These are phyloP conservation scores for Xestoiulus laeticollis DNA, from an alignment of 2,888 invertebrate species.

Conservation along the genomic window DNA sequence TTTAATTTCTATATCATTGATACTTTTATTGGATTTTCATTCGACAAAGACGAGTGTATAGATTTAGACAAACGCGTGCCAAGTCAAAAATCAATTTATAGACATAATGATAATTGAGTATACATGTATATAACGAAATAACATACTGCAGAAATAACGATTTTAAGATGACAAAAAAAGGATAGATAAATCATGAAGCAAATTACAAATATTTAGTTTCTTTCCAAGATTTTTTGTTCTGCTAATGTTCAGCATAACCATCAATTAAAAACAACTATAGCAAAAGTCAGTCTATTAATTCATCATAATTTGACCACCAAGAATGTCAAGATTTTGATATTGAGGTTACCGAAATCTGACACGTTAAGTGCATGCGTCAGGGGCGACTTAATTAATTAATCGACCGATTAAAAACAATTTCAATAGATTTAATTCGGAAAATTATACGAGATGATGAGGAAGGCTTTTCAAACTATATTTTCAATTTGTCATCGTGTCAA, in stretches of 20 bases:
- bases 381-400: not conserved
- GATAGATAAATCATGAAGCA: too few relatives aligned
- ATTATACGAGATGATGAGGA: not conserved
- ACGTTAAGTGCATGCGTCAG: not conserved
- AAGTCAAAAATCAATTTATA: too few relatives aligned
- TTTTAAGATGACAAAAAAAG: too few relatives aligned
- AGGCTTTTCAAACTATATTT: not conserved
- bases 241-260: too few relatives aligned
- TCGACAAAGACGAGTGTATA: not conserved
- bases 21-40: not conserved
- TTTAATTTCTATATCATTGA: not conserved
- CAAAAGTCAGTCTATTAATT: not conserved
- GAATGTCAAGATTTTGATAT: slow-evolving; percentile 5
- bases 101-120: too few relatives aligned
- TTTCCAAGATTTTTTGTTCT: too few relatives aligned
- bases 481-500: slow-evolving; percentile 22
- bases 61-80: not conserved
- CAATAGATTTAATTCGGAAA: not conserved
- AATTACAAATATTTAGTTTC: too few relatives aligned
- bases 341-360: slow-evolving; percentile 2
- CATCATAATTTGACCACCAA: not conserved
- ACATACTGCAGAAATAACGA: too few relatives aligned
- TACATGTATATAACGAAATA: too few relatives aligned
- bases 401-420: slow-evolving; percentile 10
- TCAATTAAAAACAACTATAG: not conserved